These are phyloP conservation scores for Reticulitermes speratus DNA, from an alignment of 1,140 invertebrate genomes.

Conservation along the genomic window DNA sequence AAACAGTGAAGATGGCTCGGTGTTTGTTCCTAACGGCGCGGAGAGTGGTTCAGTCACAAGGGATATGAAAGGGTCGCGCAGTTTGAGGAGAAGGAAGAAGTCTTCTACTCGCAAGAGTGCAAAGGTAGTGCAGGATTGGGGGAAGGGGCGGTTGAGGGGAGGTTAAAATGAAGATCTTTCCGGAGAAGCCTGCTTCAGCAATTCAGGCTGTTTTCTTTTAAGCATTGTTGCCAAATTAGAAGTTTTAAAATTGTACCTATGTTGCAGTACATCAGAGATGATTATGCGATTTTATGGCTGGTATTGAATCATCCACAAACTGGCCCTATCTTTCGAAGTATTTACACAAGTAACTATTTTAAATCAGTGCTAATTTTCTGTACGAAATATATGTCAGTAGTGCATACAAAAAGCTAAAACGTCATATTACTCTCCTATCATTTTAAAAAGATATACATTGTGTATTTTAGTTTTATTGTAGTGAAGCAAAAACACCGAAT, in stretches of 20 bases:
- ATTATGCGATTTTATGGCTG: no score
- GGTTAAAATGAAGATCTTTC: constrained; percentile 4
- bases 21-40: neutral
- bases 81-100: neutral
- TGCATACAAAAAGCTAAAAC: no score
- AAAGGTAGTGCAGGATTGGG: neutral
- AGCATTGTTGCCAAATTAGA: neutral
- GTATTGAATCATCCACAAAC: no score
- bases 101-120: neutral
- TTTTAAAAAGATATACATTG: no score
- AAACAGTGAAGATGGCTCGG: neutral
- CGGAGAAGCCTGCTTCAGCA: neutral
- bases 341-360: no score
- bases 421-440: no score
- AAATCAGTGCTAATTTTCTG: no score
- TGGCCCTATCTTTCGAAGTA: no score
- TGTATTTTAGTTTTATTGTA: no score
- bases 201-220: neutral
- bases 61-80: neutral
- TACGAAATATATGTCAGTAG: no score
- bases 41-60: neutral
- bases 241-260: neutral
- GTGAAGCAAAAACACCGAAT: no score
- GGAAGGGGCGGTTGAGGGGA: neutral
- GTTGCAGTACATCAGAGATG: neutral